Conservation (phyloP, 2,888 invertebrate genomes). For the Drosophila kanekoi region DNA sequence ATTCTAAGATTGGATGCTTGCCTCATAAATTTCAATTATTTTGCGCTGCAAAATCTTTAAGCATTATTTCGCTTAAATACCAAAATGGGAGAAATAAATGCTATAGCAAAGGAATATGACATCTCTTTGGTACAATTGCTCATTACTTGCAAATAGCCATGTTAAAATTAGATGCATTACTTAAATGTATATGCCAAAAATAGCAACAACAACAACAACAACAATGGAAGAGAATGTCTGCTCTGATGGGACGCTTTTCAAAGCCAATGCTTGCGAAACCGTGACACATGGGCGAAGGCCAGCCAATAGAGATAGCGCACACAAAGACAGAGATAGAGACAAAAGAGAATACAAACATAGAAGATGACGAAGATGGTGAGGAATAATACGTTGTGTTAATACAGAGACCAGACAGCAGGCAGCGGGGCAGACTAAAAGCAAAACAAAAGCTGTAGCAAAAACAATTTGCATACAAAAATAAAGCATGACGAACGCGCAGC, state of each 20-base stretch:
- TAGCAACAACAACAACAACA: conserved; percentile 26
- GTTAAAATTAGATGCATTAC: conserved; percentile 55
- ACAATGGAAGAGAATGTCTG: conserved; percentile 36
- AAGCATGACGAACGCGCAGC: conserved; percentile 27
- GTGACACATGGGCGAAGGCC: conserved; percentile 70
- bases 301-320: conserved; percentile 18
- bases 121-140: conserved; percentile 28
- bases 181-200: conserved; percentile 42
- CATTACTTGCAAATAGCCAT: conserved; percentile 45
- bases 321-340: conserved; percentile 18
- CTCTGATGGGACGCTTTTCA: conserved; percentile 53
- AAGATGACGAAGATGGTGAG: conserved; percentile 26
- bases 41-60: conserved; percentile 13
- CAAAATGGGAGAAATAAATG: background rate
- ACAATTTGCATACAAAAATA: conserved; percentile 32
- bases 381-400: conserved; percentile 18
- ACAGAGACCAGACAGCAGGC: background rate
- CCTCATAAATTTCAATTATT: background rate
- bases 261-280: conserved; percentile 74
- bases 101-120: background rate
- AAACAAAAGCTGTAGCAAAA: conserved; percentile 22
- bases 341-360: conserved; percentile 21
- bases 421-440: conserved; percentile 15
- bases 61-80: background rate
- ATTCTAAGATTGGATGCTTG: background rate